These are phyloP conservation scores for Girardia tigrina DNA, from an alignment of 2,888 invertebrate genomes.

Conservation along the genomic window DNA sequence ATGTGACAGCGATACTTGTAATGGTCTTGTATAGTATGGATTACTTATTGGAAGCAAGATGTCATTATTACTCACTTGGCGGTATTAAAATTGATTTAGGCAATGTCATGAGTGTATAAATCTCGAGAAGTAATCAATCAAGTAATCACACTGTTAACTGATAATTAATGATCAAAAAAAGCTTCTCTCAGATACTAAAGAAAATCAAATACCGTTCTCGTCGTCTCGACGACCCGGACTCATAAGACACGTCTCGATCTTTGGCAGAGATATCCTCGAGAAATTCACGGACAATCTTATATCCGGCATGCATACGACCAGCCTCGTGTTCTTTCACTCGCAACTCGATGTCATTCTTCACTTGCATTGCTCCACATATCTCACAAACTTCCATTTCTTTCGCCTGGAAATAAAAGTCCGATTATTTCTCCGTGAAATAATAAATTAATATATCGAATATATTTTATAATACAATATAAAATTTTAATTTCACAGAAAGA, in stretches of 20 bases:
- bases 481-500: too few relatives aligned
- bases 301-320: constrained; percentile 95
- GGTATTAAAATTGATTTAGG: too few relatives aligned
- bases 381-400: constrained; percentile 98
- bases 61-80: too few relatives aligned
- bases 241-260: neutral
- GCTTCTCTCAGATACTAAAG: too few relatives aligned
- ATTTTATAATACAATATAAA: too few relatives aligned
- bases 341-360: constrained; percentile 92
- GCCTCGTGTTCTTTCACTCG: constrained; percentile 90
- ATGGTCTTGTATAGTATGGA: too few relatives aligned
- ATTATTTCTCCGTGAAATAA: neutral
- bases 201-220: neutral
- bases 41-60: too few relatives aligned
- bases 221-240: neutral
- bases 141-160: too few relatives aligned
- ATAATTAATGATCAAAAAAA: too few relatives aligned
- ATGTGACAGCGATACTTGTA: too few relatives aligned
- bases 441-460: neutral
- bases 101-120: too few relatives aligned
- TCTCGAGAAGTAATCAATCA: too few relatives aligned
- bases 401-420: constrained; percentile 56
- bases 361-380: constrained; percentile 90
- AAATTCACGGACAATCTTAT: constrained; percentile 54
- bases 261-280: neutral